A percentile compares a stretch with the other conserved stretches of the same genome.
These are phyloP conservation scores for Drepana falcataria DNA, from an alignment of 2,888 invertebrate genomes.

Conservation along the genomic window DNA sequence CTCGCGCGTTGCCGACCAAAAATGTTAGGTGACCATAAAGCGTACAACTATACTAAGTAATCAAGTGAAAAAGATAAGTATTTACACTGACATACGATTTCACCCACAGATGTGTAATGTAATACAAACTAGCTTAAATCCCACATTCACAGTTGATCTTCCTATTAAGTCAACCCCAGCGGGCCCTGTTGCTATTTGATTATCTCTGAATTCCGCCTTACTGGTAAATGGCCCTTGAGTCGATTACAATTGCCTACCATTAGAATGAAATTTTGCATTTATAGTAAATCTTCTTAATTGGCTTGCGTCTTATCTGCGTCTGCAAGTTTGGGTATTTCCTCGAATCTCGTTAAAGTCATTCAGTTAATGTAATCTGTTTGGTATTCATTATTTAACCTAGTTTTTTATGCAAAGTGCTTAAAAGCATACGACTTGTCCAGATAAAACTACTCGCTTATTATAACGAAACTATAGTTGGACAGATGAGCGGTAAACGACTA, in stretches of 20 bases:
- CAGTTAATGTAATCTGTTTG: too few relatives aligned
- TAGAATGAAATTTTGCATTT: neutral
- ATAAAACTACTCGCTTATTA: too few relatives aligned
- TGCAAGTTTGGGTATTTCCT: neutral
- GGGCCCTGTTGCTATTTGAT: conserved; percentile 13
- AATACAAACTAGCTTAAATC: conserved; percentile 2
- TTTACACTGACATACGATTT: too few relatives aligned
- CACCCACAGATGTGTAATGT: neutral
- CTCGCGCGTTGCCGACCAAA: too few relatives aligned
- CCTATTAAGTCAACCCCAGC: conserved; percentile 23
- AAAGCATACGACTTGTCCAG: too few relatives aligned
- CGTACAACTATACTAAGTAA: too few relatives aligned
- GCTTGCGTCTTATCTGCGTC: neutral
- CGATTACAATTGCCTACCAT: neutral
- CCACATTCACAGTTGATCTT: conserved; percentile 15
- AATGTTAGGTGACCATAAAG: too few relatives aligned
- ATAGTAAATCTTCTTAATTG: neutral
- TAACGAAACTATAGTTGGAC: too few relatives aligned
- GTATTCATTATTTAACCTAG: too few relatives aligned
- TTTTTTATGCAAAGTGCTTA: too few relatives aligned
- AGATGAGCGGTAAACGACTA: too few relatives aligned
- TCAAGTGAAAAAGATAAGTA: too few relatives aligned
- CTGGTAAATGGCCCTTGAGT: neutral
- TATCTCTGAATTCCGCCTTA: conserved; percentile 7
- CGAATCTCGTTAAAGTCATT: neutral